A percentile compares a stretch with the other conserved stretches of the same genome.
phyloP scores from a whole-genome alignment of 2,888 invertebrate genomes.

The Cosmia pyralina region DNA sequence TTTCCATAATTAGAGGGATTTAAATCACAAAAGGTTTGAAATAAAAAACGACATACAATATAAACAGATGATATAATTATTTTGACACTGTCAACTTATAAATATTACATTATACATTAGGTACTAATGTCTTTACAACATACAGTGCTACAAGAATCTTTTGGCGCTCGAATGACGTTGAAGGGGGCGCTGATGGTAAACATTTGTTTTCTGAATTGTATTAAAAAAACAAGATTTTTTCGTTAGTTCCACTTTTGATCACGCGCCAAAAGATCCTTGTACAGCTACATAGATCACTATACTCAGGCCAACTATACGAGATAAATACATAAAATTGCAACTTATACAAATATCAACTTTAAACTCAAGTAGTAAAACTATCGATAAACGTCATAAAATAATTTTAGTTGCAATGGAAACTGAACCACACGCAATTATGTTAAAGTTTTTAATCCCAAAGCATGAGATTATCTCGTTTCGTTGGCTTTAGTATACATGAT shows the following conservation, averaged over 20 bases:
- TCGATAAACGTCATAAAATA: too few relatives aligned
- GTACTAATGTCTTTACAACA: conserved; percentile 79
- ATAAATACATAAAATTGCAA: too few relatives aligned
- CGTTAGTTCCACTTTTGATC: neutral
- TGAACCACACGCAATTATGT: too few relatives aligned
- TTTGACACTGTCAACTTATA: conserved; percentile 89
- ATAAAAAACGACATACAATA: conserved; percentile 77
- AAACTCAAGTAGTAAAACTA: too few relatives aligned
- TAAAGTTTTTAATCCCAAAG: too few relatives aligned
- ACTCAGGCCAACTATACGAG: too few relatives aligned
- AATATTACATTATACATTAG: conserved; percentile 73
- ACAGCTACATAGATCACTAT: conserved; percentile 61
- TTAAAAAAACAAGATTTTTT: neutral
- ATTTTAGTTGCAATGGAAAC: too few relatives aligned
- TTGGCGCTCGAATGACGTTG: neutral
- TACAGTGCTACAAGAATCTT: conserved; percentile 14
- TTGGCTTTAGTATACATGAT: conserved; percentile 59
- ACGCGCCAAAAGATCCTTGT: neutral
- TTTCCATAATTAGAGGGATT: neutral
- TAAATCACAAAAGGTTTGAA: neutral
- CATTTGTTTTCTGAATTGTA: too few relatives aligned
- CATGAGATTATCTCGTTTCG: too few relatives aligned
- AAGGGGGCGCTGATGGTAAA: neutral
- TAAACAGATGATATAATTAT: conserved; percentile 88
- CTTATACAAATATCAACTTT: too few relatives aligned